Evolutionary conservation across 2,888 invertebrate species (phyloP), one percentile per base, ranked within the genome.

Genomic region (Apamea monoglypha): DNA sequence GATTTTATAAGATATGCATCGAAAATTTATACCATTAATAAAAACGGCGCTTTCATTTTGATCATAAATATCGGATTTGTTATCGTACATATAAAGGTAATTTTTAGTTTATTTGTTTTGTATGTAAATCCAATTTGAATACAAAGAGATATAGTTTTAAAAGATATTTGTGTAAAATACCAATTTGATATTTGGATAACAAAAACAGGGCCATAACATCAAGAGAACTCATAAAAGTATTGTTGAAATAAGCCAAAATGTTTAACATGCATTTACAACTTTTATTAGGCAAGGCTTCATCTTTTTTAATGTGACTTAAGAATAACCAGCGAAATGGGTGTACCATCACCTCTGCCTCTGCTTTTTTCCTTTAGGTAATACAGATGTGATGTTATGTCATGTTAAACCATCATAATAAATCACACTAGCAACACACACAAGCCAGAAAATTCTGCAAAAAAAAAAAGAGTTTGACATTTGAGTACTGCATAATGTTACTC

Each of bases 61-160:
- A 77, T 76, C 59, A 74, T 82, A 79, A 82, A 79, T 88, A 87
- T 87, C 79, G 44, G 50, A 75, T 87, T 86, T 78, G 83, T 82
- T 71, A 66, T 40, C 56, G 53, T 16, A 53, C 50, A 59, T 79
- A 66, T 66, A 71, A 70, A 87, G 40, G 56, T 76, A 77, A 63
- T 74, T 71, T 74, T 73, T 40, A 18, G 36, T 77, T 82, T 80
- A 76, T 86, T 78, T 73, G 69, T 78, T 76, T 85, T 82, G 53
- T 10, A 80, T 83, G 76, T 63, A 70, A 85, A 85, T 85, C 29
- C 47, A 69, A 16, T 71, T 67, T 56, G 70, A 78, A 56, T 83
- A 71, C 69, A 44, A 80, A 68, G n/a, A 59, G 16, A 25, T 32
- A 10, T 40, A 2, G 25, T 14, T 59, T 47, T 29, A 10, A 47